Conservation (phyloP, 2,113 vertebrate genomes). For the Rissa tridactyla region DNA sequence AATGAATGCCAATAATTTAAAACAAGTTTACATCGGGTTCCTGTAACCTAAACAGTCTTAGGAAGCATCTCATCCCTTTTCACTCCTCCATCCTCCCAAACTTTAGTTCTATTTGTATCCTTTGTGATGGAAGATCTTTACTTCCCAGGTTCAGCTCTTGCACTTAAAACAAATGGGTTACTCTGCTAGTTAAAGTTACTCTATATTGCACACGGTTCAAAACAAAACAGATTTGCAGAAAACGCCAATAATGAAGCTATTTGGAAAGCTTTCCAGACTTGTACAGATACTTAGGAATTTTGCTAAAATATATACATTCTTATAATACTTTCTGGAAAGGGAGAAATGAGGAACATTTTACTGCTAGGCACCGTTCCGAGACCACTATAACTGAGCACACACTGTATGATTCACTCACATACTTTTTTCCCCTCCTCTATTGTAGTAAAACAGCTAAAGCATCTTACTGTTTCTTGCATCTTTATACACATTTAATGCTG, state of each 20-base stretch:
- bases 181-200: not conserved
- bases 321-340: not conserved
- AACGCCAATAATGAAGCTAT: not conserved
- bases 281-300: not conserved
- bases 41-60: not conserved
- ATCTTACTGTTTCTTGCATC: not conserved
- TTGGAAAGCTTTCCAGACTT: not conserved
- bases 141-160: not conserved
- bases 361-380: not conserved
- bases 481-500: not conserved
- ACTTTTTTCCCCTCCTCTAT: not conserved
- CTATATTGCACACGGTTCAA: not conserved
- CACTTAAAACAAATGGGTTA: not conserved
- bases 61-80: not conserved
- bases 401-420: not conserved
- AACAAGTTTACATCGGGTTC: not conserved
- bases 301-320: not conserved
- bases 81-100: not conserved
- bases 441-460: not conserved
- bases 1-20: slow-evolving; percentile 11
- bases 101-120: not conserved
- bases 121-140: not conserved
- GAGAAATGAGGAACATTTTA: not conserved
- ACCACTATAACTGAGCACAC: not conserved
- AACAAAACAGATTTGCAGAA: not conserved